Evolutionary conservation across 2,888 invertebrate species (phyloP), one percentile per base, ranked within the genome.

Genomic region (Opisthograptis luteolata): DNA sequence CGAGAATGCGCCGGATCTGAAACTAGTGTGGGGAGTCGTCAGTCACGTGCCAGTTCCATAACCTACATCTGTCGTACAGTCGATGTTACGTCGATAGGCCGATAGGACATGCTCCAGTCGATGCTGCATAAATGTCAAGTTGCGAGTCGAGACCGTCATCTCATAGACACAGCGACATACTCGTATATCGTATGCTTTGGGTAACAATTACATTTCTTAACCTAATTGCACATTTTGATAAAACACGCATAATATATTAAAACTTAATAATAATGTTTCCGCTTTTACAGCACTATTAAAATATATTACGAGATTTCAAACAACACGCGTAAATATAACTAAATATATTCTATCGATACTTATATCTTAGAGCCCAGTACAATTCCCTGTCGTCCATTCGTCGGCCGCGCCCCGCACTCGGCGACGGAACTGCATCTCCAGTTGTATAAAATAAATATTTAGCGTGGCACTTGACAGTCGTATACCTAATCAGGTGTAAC

Each of bases 241-340:
- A 86, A 84, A 86, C 81, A 87, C 83, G 83, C 84, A 79, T 76
- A 76, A 56, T 58, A 62, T 62, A 79, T 76, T 78, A 80, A 80
- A 76, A 82, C 80, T 80, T 87, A 85, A 58, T 74, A 68, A 76
- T 75, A 76, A 81, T 65, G 68, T 70, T 75, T 73, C 75, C 43
- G 81, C 83, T 79, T 62, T 74, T 70, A 65, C 71, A 79, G 81
- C 50, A 48, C 82, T 72, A 73, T 77, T 74, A 73, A 77, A 81
- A 88, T 86, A 87, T 88, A 85, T 87, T 86, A 89, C 89, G 89
- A 90, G 89, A 89, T 88, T 89, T 89, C 89, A 86, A 87, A 87
- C 86, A 86, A 85, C 87, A 87, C 86, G 77, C 82, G 74, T 85
- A 80, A 71, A 79, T 50, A 50, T 50, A 51, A n/a, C n/a, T n/a